Evolutionary conservation across 2,888 invertebrate species (phyloP).

Genomic region (Drosophila borborema): DNA sequence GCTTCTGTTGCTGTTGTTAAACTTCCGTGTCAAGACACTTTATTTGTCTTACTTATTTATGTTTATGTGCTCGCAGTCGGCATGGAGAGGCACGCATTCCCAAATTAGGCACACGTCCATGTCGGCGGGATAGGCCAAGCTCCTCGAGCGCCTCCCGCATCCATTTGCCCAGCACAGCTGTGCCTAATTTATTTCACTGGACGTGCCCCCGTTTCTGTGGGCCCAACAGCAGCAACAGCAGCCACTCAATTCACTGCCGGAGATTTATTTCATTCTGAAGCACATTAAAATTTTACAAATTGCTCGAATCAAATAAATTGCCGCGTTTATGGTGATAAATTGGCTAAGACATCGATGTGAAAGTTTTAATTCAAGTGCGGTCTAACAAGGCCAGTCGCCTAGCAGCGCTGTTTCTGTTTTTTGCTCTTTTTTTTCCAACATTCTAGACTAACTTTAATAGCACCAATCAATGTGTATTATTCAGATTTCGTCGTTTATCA

Average conservation of each 20-base stretch:
- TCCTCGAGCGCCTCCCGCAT: slow-evolving; percentile 2
- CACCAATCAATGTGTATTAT: not conserved
- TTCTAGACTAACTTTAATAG: not conserved
- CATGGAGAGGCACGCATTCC: slow-evolving; percentile 42
- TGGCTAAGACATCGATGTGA: slow-evolving; percentile 59
- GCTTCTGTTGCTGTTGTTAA: slow-evolving; percentile 39
- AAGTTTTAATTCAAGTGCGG: slow-evolving; percentile 53
- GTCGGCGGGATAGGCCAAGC: slow-evolving; percentile 21
- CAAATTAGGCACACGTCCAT: slow-evolving; percentile 74
- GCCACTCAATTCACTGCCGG: slow-evolving; percentile 67
- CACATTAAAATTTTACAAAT: slow-evolving; percentile 81
- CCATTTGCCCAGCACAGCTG: slow-evolving; percentile 61
- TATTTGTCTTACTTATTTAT: slow-evolving; percentile 79
- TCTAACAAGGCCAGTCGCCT: slow-evolving; percentile 13
- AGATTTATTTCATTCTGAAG: slow-evolving; percentile 76
- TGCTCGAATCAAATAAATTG: slow-evolving; percentile 78
- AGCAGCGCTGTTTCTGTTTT: not conserved
- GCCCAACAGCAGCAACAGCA: slow-evolving; percentile 2
- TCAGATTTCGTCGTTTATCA: not conserved
- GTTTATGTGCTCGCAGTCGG: slow-evolving; percentile 53
- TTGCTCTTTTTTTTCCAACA: not conserved
- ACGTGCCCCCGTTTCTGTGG: slow-evolving; percentile 61
- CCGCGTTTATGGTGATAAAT: slow-evolving; percentile 79
- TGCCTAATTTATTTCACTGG: slow-evolving; percentile 76
- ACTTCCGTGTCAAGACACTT: slow-evolving; percentile 74